Conservation (phyloP, 2,113 vertebrate genomes). For the Gnathonemus echidnorhynchus region DNA sequence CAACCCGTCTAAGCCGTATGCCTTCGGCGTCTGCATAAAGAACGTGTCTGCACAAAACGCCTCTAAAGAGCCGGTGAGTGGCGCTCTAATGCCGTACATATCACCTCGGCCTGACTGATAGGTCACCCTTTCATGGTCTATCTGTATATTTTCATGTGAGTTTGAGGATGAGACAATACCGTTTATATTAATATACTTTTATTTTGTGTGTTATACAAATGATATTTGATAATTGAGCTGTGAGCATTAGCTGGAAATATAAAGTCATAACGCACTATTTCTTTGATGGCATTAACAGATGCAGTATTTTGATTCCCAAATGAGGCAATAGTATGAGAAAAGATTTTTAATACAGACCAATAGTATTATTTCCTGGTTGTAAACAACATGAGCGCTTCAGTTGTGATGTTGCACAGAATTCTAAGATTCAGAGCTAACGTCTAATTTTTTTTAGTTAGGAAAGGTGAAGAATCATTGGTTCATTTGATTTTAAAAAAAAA, state of each 20-base stretch:
- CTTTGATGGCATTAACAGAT: neutral
- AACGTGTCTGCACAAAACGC: conserved; percentile 89
- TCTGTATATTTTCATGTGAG: neutral
- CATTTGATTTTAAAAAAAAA: neutral
- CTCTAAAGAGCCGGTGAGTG: conserved; percentile 68
- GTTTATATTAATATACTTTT: neutral
- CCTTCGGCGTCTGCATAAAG: conserved; percentile 89
- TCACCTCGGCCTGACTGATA: neutral
- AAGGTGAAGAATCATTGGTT: neutral
- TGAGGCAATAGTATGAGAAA: too few species aligned
- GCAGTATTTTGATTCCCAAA: too few species aligned
- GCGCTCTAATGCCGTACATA: neutral
- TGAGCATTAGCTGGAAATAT: neutral
- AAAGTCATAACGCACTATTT: neutral
- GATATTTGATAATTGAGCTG: neutral
- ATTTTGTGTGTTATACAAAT: neutral
- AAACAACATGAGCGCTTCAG: too few species aligned
- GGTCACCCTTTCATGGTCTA: neutral
- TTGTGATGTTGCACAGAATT: too few species aligned
- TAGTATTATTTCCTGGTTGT: too few species aligned
- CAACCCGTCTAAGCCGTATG: conserved; percentile 73
- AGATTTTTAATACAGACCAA: too few species aligned
- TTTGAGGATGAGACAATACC: neutral
- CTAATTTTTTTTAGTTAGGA: too few species aligned
- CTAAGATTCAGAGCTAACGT: too few species aligned